Evolutionary conservation across 2,797 vertebrate genomes (phyloP).

Genomic region (Trematomus bernacchii): DNA sequence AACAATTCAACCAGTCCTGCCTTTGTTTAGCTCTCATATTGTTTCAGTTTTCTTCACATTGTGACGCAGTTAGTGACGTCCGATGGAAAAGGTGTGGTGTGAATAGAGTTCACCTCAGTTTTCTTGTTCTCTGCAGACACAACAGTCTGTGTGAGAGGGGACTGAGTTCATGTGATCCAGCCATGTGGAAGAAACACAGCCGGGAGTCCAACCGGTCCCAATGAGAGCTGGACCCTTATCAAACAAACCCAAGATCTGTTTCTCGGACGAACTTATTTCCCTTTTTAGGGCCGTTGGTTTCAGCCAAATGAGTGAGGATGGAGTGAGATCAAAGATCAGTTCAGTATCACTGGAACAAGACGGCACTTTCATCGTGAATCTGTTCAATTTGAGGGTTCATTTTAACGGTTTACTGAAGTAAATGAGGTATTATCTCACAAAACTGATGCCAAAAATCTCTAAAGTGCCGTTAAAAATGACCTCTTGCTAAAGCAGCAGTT

Average conservation of each 20-base stretch:
- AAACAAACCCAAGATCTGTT: constrained; percentile 16
- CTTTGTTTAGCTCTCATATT: too few relatives aligned
- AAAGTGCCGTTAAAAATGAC: too few relatives aligned
- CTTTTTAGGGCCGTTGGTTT: background rate
- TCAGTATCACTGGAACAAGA: too few relatives aligned
- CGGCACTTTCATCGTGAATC: too few relatives aligned
- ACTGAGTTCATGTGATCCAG: constrained; percentile 41
- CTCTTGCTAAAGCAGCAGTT: too few relatives aligned
- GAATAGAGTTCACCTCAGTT: constrained; percentile 6
- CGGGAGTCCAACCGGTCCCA: constrained; percentile 1
- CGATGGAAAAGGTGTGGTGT: background rate
- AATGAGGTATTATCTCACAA: too few relatives aligned
- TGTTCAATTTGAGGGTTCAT: too few relatives aligned
- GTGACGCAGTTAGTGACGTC: constrained; percentile 15
- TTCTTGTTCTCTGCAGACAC: background rate
- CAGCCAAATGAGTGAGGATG: too few relatives aligned
- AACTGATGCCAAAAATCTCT: too few relatives aligned
- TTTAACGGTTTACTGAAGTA: too few relatives aligned
- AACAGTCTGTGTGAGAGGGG: constrained; percentile 35
- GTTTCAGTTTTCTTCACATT: constrained; percentile 11
- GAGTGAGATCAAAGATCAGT: too few relatives aligned
- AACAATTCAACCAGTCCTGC: too few relatives aligned
- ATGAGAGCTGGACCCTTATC: constrained; percentile 11
- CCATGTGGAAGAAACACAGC: constrained; percentile 20
- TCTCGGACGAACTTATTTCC: background rate